Conservation (phyloP, 2,113 vertebrate genomes). For the Chinchilla lanigera region DNA sequence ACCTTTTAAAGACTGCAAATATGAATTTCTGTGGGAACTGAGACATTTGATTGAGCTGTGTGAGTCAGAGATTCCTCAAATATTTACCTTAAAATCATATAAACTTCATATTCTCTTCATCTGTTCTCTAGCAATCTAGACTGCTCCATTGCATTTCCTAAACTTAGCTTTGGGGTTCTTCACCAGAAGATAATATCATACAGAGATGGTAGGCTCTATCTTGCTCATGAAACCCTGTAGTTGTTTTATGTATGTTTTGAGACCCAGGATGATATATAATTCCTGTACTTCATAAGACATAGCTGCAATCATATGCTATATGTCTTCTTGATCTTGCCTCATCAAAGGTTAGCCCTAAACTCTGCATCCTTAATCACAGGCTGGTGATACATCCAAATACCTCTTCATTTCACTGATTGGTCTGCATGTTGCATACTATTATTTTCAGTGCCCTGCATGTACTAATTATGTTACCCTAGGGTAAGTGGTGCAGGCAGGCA, state of each 20-base stretch:
- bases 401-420: conserved; percentile 58
- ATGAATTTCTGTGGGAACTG: conserved; percentile 5
- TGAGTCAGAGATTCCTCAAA: neutral
- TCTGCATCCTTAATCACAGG: conserved; percentile 64
- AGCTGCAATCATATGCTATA: conserved; percentile 14
- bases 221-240: neutral
- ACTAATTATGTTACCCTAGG: conserved; percentile 55
- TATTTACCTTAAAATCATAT: conserved; percentile 1
- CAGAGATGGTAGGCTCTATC: neutral
- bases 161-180: neutral
- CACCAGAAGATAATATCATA: neutral
- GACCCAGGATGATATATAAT: conserved; percentile 54
- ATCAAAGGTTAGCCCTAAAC: conserved; percentile 63
- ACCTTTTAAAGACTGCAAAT: neutral
- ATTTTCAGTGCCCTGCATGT: conserved; percentile 55
- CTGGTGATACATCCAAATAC: neutral
- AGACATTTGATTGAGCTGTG: neutral
- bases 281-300: conserved; percentile 47
- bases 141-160: neutral
- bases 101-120: neutral
- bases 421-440: conserved; percentile 18
- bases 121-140: neutral
- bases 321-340: conserved; percentile 51
- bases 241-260: conserved; percentile 31
- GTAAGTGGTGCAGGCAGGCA: neutral